Percentiles rank a stretch among this genome's conserved stretches.
phyloP scores from a whole-genome alignment of 2,888 invertebrate species.

The Ditylenchus weischeri region DNA sequence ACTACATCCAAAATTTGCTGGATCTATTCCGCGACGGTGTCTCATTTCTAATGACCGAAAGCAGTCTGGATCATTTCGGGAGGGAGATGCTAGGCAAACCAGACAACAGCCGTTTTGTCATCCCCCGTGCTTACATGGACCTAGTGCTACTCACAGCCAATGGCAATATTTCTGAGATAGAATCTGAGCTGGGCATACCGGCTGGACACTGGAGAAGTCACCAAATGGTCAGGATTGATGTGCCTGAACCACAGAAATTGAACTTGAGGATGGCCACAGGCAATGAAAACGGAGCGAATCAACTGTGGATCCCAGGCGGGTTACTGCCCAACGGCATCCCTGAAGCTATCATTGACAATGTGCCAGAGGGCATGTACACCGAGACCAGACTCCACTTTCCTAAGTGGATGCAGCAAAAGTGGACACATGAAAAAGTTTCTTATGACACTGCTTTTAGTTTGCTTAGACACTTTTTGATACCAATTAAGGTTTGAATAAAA shows the following conservation, averaged over 20 bases:
- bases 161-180: neutral
- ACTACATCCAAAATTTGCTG: neutral
- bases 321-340: too few species aligned
- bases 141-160: neutral
- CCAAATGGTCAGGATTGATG: slow-evolving; percentile 1
- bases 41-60: neutral
- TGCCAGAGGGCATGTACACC: too few species aligned
- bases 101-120: slow-evolving; percentile 1
- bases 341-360: too few species aligned
- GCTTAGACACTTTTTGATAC: too few species aligned
- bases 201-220: neutral
- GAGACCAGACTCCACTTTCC: too few species aligned
- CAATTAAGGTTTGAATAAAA: too few species aligned
- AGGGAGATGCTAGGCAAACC: neutral
- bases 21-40: neutral
- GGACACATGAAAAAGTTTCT: too few species aligned
- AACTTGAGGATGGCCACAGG: neutral
- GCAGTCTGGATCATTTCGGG: neutral
- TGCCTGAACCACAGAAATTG: neutral
- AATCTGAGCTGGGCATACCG: neutral
- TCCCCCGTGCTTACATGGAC: neutral
- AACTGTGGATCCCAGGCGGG: too few species aligned
- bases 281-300: too few species aligned
- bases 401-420: too few species aligned
- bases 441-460: too few species aligned